These are phyloP conservation scores for Pelusios castaneus DNA, from an alignment of 2,113 vertebrate species.

Conservation along the genomic window DNA sequence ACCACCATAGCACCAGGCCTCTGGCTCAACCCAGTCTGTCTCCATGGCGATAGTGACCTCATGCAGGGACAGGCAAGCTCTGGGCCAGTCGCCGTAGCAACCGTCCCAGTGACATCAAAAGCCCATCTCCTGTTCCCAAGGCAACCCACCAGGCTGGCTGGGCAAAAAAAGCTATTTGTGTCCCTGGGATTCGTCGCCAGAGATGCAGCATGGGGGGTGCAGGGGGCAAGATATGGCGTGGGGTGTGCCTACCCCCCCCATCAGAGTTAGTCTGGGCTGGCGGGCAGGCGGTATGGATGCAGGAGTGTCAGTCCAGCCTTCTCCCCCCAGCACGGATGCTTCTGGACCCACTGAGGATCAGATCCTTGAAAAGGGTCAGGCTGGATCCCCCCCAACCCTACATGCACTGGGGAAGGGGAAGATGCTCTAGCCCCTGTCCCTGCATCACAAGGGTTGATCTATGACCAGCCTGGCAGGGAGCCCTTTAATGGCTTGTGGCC, in stretches of 20 bases:
- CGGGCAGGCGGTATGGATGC: not conserved
- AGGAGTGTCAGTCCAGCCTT: no score
- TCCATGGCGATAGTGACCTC: constrained; percentile 66
- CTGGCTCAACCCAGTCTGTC: constrained; percentile 11
- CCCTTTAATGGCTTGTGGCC: not conserved
- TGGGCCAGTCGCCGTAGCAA: constrained; percentile 70
- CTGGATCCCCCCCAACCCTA: not conserved
- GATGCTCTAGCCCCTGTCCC: not conserved
- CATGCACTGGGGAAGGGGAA: not conserved
- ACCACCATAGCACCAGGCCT: not conserved
- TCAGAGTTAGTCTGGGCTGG: not conserved
- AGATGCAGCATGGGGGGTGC: not conserved
- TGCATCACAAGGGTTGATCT: not conserved
- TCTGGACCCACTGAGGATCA: no score
- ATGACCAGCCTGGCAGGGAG: not conserved
- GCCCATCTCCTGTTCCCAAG: constrained; percentile 70
- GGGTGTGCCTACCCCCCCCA: not conserved
- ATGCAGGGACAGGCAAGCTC: constrained; percentile 29
- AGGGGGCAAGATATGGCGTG: not conserved
- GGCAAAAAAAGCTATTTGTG: not conserved
- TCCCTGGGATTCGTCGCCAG: constrained; percentile 1
- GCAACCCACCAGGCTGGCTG: constrained; percentile 58
- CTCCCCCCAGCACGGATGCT: not conserved
- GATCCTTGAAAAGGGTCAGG: no score
- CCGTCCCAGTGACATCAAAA: constrained; percentile 72